Conservation (phyloP, 30 jellyfish, hydroid and myxozoan genomes). For the Catostylus mosaicus region DNA sequence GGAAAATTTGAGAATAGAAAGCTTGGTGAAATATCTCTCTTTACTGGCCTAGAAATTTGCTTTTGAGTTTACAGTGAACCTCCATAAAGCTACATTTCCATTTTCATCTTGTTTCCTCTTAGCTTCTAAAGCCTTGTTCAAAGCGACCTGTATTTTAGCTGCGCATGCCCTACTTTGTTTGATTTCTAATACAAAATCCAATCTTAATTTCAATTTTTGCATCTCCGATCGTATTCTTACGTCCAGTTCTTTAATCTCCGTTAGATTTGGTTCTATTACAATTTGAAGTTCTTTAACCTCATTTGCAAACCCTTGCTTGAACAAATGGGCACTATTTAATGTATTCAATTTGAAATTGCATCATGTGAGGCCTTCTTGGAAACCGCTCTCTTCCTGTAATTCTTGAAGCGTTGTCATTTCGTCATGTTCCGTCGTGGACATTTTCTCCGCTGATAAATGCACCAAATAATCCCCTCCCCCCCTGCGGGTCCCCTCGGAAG, state of each 20-base stretch:
- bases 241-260: constrained; percentile 24
- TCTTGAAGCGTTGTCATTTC: constrained; percentile 8
- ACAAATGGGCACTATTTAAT: neutral
- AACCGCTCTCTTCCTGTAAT: constrained; percentile 8
- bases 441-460: neutral
- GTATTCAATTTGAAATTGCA: neutral
- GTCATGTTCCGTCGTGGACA: neutral
- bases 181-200: constrained; percentile 5
- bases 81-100: too few species aligned
- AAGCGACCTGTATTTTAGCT: constrained; percentile 22
- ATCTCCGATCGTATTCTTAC: constrained; percentile 8
- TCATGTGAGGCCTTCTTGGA: constrained; percentile 19
- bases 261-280: constrained; percentile 10
- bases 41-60: neutral
- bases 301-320: constrained; percentile 16
- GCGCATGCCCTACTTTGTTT: constrained; percentile 19
- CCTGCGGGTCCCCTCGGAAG: constrained; percentile 54
- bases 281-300: constrained; percentile 22
- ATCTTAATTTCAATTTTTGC: constrained; percentile 3
- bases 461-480: neutral
- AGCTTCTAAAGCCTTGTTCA: neutral
- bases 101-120: too few species aligned
- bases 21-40: constrained; percentile 11
- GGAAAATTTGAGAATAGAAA: constrained; percentile 24
- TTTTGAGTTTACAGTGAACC: too few species aligned